Percentiles rank a stretch among this genome's conserved stretches.
Conservation (phyloP, 2,888 invertebrate species). For the Caenorhabditis sp. region DNA sequence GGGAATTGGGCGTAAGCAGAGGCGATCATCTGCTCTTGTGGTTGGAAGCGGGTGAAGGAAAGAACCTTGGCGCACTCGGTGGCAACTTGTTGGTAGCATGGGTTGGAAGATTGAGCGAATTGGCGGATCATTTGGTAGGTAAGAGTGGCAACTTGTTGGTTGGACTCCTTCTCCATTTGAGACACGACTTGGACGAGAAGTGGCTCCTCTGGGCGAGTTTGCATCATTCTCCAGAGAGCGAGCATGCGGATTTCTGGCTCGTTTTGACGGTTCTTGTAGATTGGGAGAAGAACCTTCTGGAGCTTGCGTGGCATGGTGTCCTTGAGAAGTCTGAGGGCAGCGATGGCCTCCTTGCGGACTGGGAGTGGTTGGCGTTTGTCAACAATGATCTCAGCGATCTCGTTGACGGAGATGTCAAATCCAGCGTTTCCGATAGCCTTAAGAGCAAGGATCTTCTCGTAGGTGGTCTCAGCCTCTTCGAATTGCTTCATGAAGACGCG, state of each 20-base stretch:
- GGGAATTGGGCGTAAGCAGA: constrained; percentile 68
- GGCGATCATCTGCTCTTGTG: constrained; percentile 62
- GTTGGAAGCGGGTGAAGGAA: constrained; percentile 66
- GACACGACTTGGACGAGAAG: constrained; percentile 77
- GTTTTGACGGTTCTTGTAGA: constrained; percentile 76
- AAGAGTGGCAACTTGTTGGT: constrained; percentile 76
- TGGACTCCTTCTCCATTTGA: constrained; percentile 74
- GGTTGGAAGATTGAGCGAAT: constrained; percentile 73
- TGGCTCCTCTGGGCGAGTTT: constrained; percentile 72
- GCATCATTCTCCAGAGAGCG: constrained; percentile 76
- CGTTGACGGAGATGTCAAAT: constrained; percentile 73
- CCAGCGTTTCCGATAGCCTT: constrained; percentile 82
- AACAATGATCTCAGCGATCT: constrained; percentile 79
- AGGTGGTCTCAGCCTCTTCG: constrained; percentile 68
- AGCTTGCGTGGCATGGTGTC: constrained; percentile 70
- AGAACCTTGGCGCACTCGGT: constrained; percentile 62
- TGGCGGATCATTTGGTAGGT: constrained; percentile 71
- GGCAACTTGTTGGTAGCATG: constrained; percentile 72
- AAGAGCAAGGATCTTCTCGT: constrained; percentile 79
- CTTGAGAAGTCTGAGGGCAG: constrained; percentile 75
- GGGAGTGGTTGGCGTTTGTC: constrained; percentile 72
- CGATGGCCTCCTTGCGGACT: constrained; percentile 78
- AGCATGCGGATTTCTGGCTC: constrained; percentile 76
- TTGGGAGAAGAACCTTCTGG: constrained; percentile 71
- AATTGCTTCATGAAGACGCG: constrained; percentile 70